Evolutionary conservation across 2,888 invertebrate species (phyloP), one percentile per base, ranked within the genome.

Genomic region (Acanthoscelides obtectus): DNA sequence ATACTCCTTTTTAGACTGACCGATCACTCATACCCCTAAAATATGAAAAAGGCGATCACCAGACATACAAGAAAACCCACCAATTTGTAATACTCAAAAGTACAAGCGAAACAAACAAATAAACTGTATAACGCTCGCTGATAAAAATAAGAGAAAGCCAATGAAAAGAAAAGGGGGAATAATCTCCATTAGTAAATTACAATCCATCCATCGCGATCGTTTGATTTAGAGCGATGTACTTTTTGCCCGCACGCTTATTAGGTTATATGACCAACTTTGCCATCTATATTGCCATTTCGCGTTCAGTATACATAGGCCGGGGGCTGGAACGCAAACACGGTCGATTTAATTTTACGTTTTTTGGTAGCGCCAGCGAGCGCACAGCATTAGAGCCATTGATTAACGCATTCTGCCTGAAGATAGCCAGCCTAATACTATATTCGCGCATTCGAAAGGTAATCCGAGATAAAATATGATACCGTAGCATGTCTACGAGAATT

Each of bases 121-220:
- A 45, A 45, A 6, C 17, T 6, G 6, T 12, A 12, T 12, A 45
- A 17, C 45, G 45, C 45, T 45, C 45, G 45, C 45, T 45, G 45
- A 45, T 45, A 45, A 6, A 45, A 45, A 45, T 45, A 66, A 66
- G 66, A 66, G 66, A 66, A 66, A 66, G 66, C 66, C 22, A 20
- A 68, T 68, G 25, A 68, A 68, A 68, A 68, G 68, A 68, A 45
- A 68, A 68, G 22, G 27, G 68, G 27, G 22, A 68, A 25, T 21
- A 45, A 68, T 45, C 72, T 81, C 83, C 83, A 83, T 83, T 83
- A 83, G 82, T 80, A 83, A 83, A 83, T 83, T 83, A 81, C 81
- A 81, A 82, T 81, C 81, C 78, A 81, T 81, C 80, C 78, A 81
- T 82, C 79, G 80, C 80, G 78, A 81, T 82, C 79, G 80, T 79